Base-by-base conservation (phyloP, 1,140 invertebrate genomes). In the Microvelia longipes region DNA sequence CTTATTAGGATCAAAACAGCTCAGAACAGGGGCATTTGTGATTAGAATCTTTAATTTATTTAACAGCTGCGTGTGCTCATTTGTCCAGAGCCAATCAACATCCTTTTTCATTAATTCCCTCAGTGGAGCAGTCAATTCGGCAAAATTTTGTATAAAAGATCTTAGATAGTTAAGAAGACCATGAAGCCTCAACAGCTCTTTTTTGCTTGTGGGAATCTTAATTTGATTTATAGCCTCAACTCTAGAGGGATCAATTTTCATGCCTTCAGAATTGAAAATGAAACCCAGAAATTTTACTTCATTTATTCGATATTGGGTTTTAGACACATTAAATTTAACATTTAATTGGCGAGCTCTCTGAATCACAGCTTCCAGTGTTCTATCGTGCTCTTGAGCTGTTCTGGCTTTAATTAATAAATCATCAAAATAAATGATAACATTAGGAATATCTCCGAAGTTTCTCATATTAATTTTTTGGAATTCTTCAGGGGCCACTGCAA, bases 281-380 rank as follows among this genome's bases (percentile, higher is more conserved):
- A 77, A 73, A 14, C 78, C 78, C 27, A 80, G 66, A 70, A 75
- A 80, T 65, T 72, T 76, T 2, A 79, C 74, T 68, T 74, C 65
- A 19, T 67, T 70, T 29, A 72, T 61, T 61, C 71, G 72, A 73
- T 77, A 75, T 70, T 75, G 70, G 69, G 75, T 74, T 74, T 79
- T 79, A 1, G 76, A 70, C 28, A 24, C 19, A 70, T 78, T 77
- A 67, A 78, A 77, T 66, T 74, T 77, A 13, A 79, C 67, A 26
- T 73, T 72, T 13, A 69, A 62, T 70, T 76, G 50, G 65, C 60
- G 69, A 29, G 77, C 76, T 70, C 75, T 74, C 14, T 76, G 19
- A n/a, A 78, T 72, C 2, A 82, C 75, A 66, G 73, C 66, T 67
- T 67, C 65, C 28, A 82, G 68, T n/a, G 74, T 75, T n/a, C 65